Evolutionary conservation across 2,888 invertebrate genomes (phyloP).

Genomic region (Tribolium freemani): DNA sequence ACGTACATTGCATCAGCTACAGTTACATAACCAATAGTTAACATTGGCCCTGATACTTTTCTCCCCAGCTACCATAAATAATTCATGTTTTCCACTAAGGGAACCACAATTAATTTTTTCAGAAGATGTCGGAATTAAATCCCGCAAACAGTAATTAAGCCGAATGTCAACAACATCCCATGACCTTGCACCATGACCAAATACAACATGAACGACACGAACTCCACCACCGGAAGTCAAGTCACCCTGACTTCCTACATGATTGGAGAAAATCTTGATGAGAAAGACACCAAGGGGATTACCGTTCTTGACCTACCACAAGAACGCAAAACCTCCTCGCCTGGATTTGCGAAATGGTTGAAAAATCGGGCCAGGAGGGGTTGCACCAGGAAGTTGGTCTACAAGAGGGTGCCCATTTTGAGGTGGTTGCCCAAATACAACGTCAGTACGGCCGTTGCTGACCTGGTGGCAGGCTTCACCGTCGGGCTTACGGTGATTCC

Average conservation of each 20-base stretch:
- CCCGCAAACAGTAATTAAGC: constrained; percentile 1
- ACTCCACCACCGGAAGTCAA: constrained; percentile 53
- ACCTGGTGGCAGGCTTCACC: constrained; percentile 84
- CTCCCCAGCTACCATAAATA: constrained; percentile 6
- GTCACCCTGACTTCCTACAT: constrained; percentile 60
- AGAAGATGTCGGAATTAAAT: constrained; percentile 18
- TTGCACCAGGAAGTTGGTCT: constrained; percentile 75
- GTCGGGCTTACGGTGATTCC: constrained; percentile 80
- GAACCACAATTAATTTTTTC: not conserved
- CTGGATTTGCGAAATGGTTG: constrained; percentile 60
- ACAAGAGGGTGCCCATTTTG: constrained; percentile 76
- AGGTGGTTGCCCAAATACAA: constrained; percentile 80
- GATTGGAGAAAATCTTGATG: constrained; percentile 50
- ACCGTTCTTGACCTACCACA: constrained; percentile 58
- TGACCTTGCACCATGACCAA: constrained; percentile 69
- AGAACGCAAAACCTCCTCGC: constrained; percentile 50
- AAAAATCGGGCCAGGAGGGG: constrained; percentile 70
- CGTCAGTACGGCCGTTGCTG: constrained; percentile 76
- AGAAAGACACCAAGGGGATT: constrained; percentile 9
- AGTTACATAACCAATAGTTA: constrained; percentile 7
- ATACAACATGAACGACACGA: constrained; percentile 69
- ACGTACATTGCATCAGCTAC: constrained; percentile 8
- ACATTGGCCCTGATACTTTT: constrained; percentile 22
- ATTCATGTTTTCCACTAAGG: not conserved
- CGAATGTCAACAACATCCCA: constrained; percentile 36